Evolutionary conservation across 2,888 invertebrate genomes (phyloP).

Genomic region (Brachyptera putata): DNA sequence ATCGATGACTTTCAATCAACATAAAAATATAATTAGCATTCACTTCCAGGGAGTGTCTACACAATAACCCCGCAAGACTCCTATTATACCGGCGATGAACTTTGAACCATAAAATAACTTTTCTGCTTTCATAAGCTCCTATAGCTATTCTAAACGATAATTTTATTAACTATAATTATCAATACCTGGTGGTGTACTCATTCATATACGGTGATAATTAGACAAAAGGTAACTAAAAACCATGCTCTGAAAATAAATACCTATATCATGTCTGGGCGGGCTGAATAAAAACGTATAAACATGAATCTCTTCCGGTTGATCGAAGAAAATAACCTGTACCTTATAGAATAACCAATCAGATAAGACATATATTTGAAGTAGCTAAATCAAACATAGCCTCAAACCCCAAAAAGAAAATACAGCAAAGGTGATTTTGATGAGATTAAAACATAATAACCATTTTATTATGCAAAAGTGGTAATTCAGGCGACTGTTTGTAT

Average conservation of each 20-base stretch:
- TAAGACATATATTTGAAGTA: constrained; percentile 7
- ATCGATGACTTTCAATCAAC: too few species aligned
- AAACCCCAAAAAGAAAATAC: neutral
- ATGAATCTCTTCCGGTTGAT: neutral
- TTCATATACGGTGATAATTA: neutral
- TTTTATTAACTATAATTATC: too few species aligned
- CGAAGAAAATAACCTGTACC: neutral
- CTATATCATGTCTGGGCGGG: constrained; percentile 4
- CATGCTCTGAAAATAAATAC: too few species aligned
- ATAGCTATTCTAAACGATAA: too few species aligned
- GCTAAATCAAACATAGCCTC: constrained; percentile 15
- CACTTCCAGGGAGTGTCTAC: too few species aligned
- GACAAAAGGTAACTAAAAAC: neutral
- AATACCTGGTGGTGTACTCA: too few species aligned
- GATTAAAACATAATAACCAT: neutral
- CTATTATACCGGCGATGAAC: too few species aligned
- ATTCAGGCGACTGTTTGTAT: constrained; percentile 4
- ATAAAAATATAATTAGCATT: too few species aligned
- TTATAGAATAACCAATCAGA: neutral
- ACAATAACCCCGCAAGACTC: too few species aligned
- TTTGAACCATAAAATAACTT: too few species aligned
- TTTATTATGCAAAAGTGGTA: neutral
- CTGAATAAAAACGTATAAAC: too few species aligned
- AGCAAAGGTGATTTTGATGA: neutral
- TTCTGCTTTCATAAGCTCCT: too few species aligned